Evolutionary conservation across 1,140 invertebrate genomes (phyloP), one percentile per base, ranked within the genome.

Genomic region (Melitaea cinxia): DNA sequence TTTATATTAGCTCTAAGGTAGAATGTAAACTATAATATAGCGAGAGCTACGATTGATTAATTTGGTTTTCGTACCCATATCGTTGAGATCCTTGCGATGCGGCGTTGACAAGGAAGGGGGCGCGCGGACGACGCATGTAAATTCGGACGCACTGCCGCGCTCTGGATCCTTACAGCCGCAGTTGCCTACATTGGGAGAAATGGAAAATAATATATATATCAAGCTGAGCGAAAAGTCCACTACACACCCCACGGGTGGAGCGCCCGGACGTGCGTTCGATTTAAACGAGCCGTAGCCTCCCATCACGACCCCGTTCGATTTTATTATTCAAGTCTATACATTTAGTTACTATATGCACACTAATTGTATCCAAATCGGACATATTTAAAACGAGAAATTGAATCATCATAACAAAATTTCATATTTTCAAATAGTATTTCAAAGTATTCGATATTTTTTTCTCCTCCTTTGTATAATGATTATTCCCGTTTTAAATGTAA

Each of bases 141-240:
- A 83, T 86, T 80, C 74, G 71, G 61, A 77, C 64, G 61, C 61
- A 60, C 64, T 72, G 71, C 67, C 39, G 69, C 72, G 65, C 74
- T 70, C 75, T 71, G 75, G 75, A 78, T 78, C 79, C 72, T n/a
- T 77, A 78, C 76, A 71, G 77, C 76, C 78, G 76, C 80, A 78
- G 75, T 81, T 80, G 80, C 82, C 80, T 80, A 82, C 77, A 78
- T 83, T 72, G 81, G 82, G 77, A 80, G 82, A 78, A 87, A 85
- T 83, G 82, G 83, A 84, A 88, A 85, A 85, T n/a, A n/a, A n/a
- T n/a, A n/a, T 86, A 86, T 86, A 85, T 86, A 88, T 83, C 75
- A 83, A 83, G 81, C 82, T 68, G 77, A 82, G 79, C 81, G 84
- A 85, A 87, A 87, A 85, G 83, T 85, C 85, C 85, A 85, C 83